A percentile compares a stretch with the other conserved stretches of the same genome.
phyloP scores from a whole-genome alignment of 1,140 invertebrate genomes.

The Lepidostoma basale region DNA sequence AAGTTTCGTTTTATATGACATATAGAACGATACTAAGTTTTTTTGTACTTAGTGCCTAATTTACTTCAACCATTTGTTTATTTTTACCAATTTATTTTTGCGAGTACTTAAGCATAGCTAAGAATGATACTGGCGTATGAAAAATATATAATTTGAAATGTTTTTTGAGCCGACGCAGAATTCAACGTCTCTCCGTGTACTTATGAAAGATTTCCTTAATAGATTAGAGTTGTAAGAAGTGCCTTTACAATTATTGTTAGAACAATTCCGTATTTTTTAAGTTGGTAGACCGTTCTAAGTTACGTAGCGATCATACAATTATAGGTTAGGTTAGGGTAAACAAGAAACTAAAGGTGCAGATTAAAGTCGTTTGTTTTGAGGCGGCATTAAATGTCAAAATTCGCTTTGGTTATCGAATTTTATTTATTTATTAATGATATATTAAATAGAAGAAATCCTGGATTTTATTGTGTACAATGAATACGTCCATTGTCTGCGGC shows the following conservation, averaged over 20 bases:
- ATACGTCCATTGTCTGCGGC: constrained; percentile 2
- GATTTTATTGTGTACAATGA: constrained; percentile 7
- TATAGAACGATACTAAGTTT: too few relatives aligned
- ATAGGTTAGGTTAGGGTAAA: background rate
- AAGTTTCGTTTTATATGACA: too few relatives aligned
- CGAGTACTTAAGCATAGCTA: too few relatives aligned
- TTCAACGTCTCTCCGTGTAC: background rate
- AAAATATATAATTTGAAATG: too few relatives aligned
- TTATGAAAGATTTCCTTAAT: constrained; percentile 9
- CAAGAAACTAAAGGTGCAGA: background rate
- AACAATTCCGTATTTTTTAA: background rate
- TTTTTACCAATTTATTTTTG: too few relatives aligned
- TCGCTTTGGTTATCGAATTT: too few relatives aligned
- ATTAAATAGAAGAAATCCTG: background rate
- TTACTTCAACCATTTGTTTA: too few relatives aligned
- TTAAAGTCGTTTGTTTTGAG: background rate
- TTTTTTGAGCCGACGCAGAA: background rate
- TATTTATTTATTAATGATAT: too few relatives aligned
- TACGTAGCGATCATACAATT: constrained; percentile 9
- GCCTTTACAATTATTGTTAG: background rate
- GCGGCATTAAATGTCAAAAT: background rate
- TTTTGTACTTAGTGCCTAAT: too few relatives aligned
- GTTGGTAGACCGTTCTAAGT: background rate
- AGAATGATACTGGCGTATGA: too few relatives aligned
- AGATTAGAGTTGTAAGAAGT: constrained; percentile 9